Base-by-base conservation (phyloP, 1,140 invertebrate genomes). In the Prorops nasuta region DNA sequence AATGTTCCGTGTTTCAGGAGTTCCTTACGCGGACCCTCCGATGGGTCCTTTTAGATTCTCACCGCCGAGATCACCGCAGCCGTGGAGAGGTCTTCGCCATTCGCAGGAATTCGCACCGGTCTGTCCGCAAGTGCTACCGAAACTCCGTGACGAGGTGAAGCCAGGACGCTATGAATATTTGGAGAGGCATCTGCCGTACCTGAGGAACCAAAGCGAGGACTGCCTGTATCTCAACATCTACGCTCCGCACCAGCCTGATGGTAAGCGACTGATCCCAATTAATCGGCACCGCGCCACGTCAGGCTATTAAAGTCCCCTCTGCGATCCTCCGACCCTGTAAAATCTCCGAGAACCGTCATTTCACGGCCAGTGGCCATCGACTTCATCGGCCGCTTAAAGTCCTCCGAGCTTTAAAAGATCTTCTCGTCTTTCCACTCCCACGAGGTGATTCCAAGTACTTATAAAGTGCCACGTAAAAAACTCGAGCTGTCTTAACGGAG, bases 161-260 rank as follows among this genome's bases (percentile, higher is more conserved):
- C 76, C 81, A 9, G 85, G 82, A 8, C 78, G 89, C 28, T 83
- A 84, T 56, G 81, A 84, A 45, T 86, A 90, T 60, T 76, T 92
- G 47, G 79, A 81, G 51, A 79, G 82, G 42, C 72, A 92, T n/a
- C 67, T 87, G 40, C 84, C 86, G 0, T 86, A 85, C 63, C 76
- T 96, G 18, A 79, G 76, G 40, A 84, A 92, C 55, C 89, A 96
- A 74, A 90, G 83, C 41, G 94, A 97, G 77, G 93, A 98, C 73
- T 98, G 94, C 67, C 76, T 97, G 7, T 94, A 93, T 69, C 80
- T 98, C 40, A 97, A 97, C 72, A 86, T 98, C 47, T 97, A 94
- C 67, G 85, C 91, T n/a, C 94, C 94, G 9, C 83, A 85, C 62
- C 80, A 82, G 67, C 79, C 81, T 81, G 76, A 84, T 77, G 78